Evolutionary conservation across 2,113 vertebrate species (phyloP).

Genomic region (Psilopsiagon aurifrons): DNA sequence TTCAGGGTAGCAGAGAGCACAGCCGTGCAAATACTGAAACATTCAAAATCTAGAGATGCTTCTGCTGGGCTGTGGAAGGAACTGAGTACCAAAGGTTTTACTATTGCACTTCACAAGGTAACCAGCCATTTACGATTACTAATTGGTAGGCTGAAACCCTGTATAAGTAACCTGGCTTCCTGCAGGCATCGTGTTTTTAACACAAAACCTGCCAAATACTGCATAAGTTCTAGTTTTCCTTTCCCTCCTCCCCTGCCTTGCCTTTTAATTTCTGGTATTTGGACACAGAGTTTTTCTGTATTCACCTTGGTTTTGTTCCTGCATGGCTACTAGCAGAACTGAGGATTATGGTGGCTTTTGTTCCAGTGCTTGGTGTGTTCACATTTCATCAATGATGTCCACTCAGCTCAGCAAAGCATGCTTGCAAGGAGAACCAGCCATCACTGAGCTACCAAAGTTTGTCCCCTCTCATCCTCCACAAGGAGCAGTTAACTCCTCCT

Average conservation of each 20-base stretch:
- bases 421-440: slow-evolving; percentile 30
- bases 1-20: background rate
- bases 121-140: slow-evolving; percentile 48
- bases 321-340: background rate
- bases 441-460: slow-evolving; percentile 49
- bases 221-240: slow-evolving; percentile 24
- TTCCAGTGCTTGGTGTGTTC: background rate
- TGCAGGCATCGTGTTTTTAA: slow-evolving; percentile 22
- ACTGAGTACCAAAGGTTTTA: slow-evolving; percentile 16
- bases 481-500: background rate
- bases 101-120: slow-evolving; percentile 19
- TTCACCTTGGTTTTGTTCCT: slow-evolving; percentile 21
- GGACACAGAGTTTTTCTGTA: background rate
- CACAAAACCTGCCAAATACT: slow-evolving; percentile 33
- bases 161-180: slow-evolving; percentile 25
- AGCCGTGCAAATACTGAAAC: background rate
- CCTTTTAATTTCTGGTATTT: background rate
- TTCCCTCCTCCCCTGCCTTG: background rate
- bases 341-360: background rate
- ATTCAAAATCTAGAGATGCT: background rate
- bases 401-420: background rate
- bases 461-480: background rate
- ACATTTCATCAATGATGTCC: background rate
- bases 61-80: background rate
- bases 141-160: slow-evolving; percentile 26